Evolutionary conservation across 2,797 vertebrate species (phyloP), one percentile per base, ranked within the genome.

Genomic region (Acipenser oxyrinchus): DNA sequence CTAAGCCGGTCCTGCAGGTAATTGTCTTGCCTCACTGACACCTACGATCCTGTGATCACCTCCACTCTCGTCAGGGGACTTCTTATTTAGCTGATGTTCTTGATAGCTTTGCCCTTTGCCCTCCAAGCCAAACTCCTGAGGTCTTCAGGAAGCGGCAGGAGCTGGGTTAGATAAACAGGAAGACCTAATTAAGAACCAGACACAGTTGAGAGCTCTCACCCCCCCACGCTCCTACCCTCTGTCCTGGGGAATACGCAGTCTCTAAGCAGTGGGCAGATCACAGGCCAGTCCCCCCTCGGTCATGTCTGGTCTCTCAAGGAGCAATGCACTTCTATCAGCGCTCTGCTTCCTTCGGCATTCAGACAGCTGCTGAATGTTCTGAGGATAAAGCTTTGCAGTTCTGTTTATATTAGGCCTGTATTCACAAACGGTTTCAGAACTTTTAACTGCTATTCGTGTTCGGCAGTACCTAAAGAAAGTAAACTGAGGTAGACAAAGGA

Each of bases 91-190:
- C 66, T 63, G 63, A 65, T 63, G 62, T 68, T 67, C 67, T 68
- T 74, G 71, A 79, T 74, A 73, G 74, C 64, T 80, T 78, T 76
- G 69, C 69, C 72, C 72, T 71, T 67, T 72, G 74, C 71, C 69
- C 68, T 69, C 59, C 63, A 66, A 58, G 65, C 49, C 50, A 51
- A 63, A 49, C 64, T 62, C 72, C 68, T 76, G 75, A 78, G 72
- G 72, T 77, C 72, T 66, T 66, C 67, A 68, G 60, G 70, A 70
- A 68, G 55, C 63, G 48, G 67, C 52, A 58, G 70, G 71, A 73
- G 72, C 52, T 65, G 70, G 65, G 73, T 80, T 75, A 78, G 49
- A 70, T 72, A 70, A 78, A 78, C 78, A 80, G 78, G 76, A 78
- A 78, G 37, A 37, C 37, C 72, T 73, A 73, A 74, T 79, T 75